Evolutionary conservation across 2,797 vertebrate genomes (phyloP).

Genomic region (Pseudochirops corinnae): DNA sequence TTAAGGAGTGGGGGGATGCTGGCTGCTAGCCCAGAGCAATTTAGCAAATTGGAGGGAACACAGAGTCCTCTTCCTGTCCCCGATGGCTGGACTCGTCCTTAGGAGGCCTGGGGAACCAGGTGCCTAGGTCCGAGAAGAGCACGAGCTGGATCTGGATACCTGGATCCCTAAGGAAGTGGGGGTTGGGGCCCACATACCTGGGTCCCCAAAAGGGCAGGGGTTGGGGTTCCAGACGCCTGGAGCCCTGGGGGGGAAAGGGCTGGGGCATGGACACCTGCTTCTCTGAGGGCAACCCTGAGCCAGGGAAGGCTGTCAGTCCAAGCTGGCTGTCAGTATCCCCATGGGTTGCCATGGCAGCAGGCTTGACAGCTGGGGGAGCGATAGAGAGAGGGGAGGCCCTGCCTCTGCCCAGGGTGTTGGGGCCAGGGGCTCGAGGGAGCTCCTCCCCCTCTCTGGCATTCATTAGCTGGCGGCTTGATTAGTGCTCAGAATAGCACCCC

Average conservation of each 20-base stretch:
- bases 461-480: slow-evolving; percentile 77
- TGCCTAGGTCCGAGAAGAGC: slow-evolving; percentile 49
- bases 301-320: slow-evolving; percentile 45
- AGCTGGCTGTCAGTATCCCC: slow-evolving; percentile 71
- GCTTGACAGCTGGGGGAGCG: slow-evolving; percentile 47
- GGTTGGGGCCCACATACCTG: slow-evolving; percentile 59
- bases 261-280: slow-evolving; percentile 5
- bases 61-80: slow-evolving; percentile 49
- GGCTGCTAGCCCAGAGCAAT: slow-evolving; percentile 70
- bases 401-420: slow-evolving; percentile 31
- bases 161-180: slow-evolving; percentile 44
- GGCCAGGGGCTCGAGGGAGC: not conserved
- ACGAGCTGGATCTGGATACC: slow-evolving; percentile 55
- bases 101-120: not conserved
- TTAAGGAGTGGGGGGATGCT: slow-evolving; percentile 44
- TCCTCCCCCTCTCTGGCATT: too few relatives aligned
- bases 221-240: not conserved
- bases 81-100: slow-evolving; percentile 38
- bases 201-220: slow-evolving; percentile 1
- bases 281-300: not conserved
- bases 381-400: slow-evolving; percentile 41
- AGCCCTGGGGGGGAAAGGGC: slow-evolving; percentile 17
- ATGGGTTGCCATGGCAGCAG: slow-evolving; percentile 78
- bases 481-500: slow-evolving; percentile 76
- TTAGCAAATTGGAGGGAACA: slow-evolving; percentile 73